phyloP scores from a whole-genome alignment of 92 coral and sea anemone species.

The Metridium senile region DNA sequence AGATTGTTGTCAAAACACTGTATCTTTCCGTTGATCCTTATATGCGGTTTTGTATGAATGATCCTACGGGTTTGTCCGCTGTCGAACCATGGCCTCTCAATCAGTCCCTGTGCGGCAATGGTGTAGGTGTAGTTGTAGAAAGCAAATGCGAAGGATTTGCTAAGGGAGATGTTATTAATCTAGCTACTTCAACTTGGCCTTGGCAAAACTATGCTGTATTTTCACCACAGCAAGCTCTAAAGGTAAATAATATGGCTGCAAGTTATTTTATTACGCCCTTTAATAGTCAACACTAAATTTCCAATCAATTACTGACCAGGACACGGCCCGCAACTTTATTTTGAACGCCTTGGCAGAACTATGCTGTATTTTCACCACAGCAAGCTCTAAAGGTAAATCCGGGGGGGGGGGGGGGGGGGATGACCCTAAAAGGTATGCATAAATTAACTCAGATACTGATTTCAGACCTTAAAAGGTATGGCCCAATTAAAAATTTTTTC shows the following conservation, averaged over 20 bases:
- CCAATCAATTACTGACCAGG: neutral
- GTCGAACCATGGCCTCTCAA: constrained; percentile 61
- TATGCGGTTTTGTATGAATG: constrained; percentile 79
- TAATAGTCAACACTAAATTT: too few species aligned
- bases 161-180: constrained; percentile 71
- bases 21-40: constrained; percentile 87
- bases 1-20: constrained; percentile 66
- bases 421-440: too few species aligned
- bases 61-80: constrained; percentile 24
- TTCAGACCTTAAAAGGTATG: too few species aligned
- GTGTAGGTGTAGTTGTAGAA: constrained; percentile 64
- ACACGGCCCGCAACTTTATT: too few species aligned
- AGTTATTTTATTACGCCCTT: too few species aligned
- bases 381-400: too few species aligned
- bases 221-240: constrained; percentile 12
- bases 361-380: too few species aligned
- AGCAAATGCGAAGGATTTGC: constrained; percentile 47
- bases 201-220: constrained; percentile 65
- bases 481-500: too few species aligned
- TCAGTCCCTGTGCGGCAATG: constrained; percentile 51
- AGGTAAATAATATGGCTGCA: too few species aligned
- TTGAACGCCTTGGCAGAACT: too few species aligned
- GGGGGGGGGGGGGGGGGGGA: too few species aligned
- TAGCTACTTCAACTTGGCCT: constrained; percentile 50
- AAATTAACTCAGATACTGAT: too few species aligned